A percentile compares a stretch with the other conserved stretches of the same genome.
Conservation (phyloP, 2,113 vertebrate genomes). For the Platycercus adscitus region DNA sequence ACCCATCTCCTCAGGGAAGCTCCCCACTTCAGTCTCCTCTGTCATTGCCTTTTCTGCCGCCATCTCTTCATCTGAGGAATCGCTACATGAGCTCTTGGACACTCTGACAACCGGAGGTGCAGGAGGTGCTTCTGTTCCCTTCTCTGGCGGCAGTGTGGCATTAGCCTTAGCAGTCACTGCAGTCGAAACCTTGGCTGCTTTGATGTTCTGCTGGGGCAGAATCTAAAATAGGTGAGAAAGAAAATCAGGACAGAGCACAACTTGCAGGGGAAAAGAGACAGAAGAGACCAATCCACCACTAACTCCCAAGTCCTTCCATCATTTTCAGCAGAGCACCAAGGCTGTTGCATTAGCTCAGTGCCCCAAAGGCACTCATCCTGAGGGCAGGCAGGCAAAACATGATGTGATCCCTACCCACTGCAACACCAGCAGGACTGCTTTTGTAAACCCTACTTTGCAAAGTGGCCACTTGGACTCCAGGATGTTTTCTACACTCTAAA, state of each 20-base stretch:
- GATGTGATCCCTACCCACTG: not conserved
- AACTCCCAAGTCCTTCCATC: not conserved
- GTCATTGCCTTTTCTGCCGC: not conserved
- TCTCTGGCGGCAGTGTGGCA: not conserved
- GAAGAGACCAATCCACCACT: not conserved
- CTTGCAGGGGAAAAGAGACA: not conserved
- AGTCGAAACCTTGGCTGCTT: not conserved
- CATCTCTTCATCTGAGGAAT: not conserved
- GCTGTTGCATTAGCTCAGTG: not conserved
- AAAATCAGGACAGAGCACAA: not conserved
- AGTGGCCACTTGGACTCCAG: fast-evolving
- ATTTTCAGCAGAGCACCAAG: not conserved
- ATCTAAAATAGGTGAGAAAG: not conserved
- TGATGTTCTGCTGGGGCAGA: not conserved
- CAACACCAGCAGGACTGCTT: not conserved
- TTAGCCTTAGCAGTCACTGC: not conserved
- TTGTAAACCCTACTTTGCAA: not conserved
- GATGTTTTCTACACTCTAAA: not conserved
- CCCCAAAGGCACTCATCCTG: not conserved
- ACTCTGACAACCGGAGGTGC: not conserved
- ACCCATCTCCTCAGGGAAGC: not conserved
- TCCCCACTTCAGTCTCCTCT: not conserved
- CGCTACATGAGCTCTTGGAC: not conserved
- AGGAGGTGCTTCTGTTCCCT: not conserved
- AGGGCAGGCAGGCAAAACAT: not conserved